Evolutionary conservation across 2,113 vertebrate genomes (phyloP).

Genomic region (Litocranius walleri): DNA sequence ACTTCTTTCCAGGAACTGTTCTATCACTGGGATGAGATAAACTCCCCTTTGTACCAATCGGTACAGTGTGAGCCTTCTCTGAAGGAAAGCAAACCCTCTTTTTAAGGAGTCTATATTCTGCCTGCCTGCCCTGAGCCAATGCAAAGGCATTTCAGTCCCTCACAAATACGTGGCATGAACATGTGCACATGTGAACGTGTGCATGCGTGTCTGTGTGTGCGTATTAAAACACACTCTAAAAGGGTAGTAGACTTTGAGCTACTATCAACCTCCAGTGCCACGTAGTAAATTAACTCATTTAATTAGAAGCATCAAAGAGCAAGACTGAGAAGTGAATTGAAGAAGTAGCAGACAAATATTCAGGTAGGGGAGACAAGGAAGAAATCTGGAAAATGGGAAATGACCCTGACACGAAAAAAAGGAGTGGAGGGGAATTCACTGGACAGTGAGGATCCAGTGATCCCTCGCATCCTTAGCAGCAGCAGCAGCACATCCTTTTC

Average conservation of each 20-base stretch:
- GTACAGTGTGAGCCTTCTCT: background rate
- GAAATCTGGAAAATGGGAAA: background rate
- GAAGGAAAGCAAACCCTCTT: background rate
- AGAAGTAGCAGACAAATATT: background rate
- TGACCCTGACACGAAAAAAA: background rate
- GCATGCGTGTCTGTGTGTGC: background rate
- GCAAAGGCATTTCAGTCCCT: background rate
- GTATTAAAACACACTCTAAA: background rate
- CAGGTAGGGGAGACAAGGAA: background rate
- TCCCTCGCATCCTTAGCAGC: background rate
- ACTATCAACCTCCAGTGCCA: background rate
- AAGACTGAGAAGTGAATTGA: background rate
- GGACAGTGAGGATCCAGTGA: fast-evolving
- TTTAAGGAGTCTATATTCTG: background rate
- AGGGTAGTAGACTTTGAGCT: background rate
- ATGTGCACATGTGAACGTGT: too few relatives aligned
- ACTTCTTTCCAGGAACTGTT: background rate
- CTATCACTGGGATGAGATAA: background rate
- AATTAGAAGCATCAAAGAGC: background rate
- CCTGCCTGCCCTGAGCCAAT: background rate
- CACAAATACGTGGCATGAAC: too few relatives aligned
- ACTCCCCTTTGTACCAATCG: background rate
- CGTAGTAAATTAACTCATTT: background rate
- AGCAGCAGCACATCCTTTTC: background rate
- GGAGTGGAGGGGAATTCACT: background rate